Evolutionary conservation across 2,888 invertebrate genomes (phyloP).

Genomic region (Caenorhabditis afra): DNA sequence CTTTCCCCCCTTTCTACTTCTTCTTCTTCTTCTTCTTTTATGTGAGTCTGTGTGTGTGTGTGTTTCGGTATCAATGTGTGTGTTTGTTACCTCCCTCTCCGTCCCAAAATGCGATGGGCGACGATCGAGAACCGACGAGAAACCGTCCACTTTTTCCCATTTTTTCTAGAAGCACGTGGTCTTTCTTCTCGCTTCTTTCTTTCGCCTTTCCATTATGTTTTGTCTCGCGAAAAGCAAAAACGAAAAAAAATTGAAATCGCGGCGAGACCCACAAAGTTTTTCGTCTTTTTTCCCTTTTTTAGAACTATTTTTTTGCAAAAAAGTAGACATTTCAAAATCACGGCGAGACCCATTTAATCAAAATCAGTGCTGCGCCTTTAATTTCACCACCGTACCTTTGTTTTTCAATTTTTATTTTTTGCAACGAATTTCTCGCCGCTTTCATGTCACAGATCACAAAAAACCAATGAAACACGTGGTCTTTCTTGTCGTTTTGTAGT

Average conservation of each 20-base stretch:
- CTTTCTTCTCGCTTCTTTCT: slow-evolving; percentile 4
- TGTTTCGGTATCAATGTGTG: slow-evolving; percentile 45
- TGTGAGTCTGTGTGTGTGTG: too few relatives aligned
- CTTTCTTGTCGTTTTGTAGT: slow-evolving; percentile 3
- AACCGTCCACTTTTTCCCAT: slow-evolving; percentile 11
- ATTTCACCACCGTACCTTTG: background rate
- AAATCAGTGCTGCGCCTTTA: background rate
- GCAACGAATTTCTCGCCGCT: too few relatives aligned
- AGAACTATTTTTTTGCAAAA: background rate
- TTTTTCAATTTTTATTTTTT: background rate
- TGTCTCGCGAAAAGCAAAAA: background rate
- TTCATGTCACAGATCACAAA: too few relatives aligned
- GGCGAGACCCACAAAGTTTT: background rate
- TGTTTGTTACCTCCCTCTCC: slow-evolving; percentile 50
- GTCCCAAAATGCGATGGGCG: too few relatives aligned
- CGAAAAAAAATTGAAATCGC: background rate
- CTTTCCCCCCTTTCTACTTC: slow-evolving; percentile 14
- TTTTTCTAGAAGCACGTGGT: background rate
- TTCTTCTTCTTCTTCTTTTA: too few relatives aligned
- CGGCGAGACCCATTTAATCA: background rate
- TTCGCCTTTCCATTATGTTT: slow-evolving; percentile 21
- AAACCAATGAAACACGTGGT: background rate
- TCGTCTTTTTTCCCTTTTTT: too few relatives aligned
- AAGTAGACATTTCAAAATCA: slow-evolving; percentile 6
- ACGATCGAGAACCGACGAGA: slow-evolving; percentile 22